Evolutionary conservation across 1,140 invertebrate species (phyloP), one percentile per base, ranked within the genome.

Genomic region (Dinothrombium tinctorium): DNA sequence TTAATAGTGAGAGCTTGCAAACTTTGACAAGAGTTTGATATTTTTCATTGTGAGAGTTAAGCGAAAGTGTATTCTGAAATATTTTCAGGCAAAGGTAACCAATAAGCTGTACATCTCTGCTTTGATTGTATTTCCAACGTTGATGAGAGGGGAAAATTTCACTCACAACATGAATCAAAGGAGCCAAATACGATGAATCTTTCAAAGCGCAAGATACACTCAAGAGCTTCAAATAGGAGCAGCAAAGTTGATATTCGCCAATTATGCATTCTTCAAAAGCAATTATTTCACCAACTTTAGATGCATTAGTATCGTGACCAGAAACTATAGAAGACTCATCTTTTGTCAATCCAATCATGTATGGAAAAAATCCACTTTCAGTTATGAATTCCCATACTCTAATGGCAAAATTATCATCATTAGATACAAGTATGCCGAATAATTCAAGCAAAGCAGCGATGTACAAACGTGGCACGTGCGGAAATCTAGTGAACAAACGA

Each of bases 61-160:
- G 19, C 23, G 19, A 12, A 2, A 47, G 17, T 3, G 47, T 29
- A 14, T 21, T 12, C 23, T 58, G 43, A 36, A 53, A 53, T 14
- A 42, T 47, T 25, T 32, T 6, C 2, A 42, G 28, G 17, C 38
- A 45, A n/a, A 39, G 12, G 8, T 23, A n/a, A 53, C 56, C 57
- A 37, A 61, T 55, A 9, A 38, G 38, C 44, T 58, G 53, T 15
- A 52, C 43, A 14, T 53, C 50, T 3, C 37, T 43, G 4, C 46
- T 42, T 17, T 54, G 43, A 21, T 49, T 47, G 44, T 57, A 62
- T 41, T 54, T 47, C 61, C 60, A 63, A 45, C 59, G 60, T 28
- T 56, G 51, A 47, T 56, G 59, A 15, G 48, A 51, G 7, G 61
- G 59, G 40, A 61, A 62, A 11, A 63, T 51, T 45, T 62, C 59